Base-by-base conservation (phyloP, 2,888 invertebrate species). In the Gonocerus acuteangulatus region DNA sequence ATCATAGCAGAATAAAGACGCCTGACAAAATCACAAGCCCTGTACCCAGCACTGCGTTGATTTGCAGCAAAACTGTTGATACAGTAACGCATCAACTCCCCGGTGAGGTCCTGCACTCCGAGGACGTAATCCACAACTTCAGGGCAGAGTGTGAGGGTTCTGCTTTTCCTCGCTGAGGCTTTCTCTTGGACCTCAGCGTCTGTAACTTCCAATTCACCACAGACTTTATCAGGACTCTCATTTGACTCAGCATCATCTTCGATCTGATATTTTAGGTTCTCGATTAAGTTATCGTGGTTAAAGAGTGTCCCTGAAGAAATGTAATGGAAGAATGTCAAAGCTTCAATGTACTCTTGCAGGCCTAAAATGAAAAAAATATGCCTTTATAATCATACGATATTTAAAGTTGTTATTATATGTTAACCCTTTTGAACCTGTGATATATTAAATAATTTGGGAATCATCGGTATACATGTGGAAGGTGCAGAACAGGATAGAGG, bases 1-100 rank as follows among this genome's bases (percentile, higher is more conserved):
- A 27, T 9, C 27, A 82, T 84, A 3, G 83, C 82, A 48, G 79
- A 79, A 68, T 82, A 81, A 70, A 85, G 78, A 34, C 80, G 73
- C 69, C 85, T 82, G n/a, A 93, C 80, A 68, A 86, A 82, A 62
- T 80, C 80, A 70, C 89, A 88, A 1, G 83, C 81, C 59, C 81
- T 78, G 70, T 82, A 83, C 71, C 90, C 89, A 48, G 82, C 82
- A 2, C 81, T 79, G 13, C 83, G 80, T 66, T 90, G 85, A 0
- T 90, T 90, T 63, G 81, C 80, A 0, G 87, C 84, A 60, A 93
- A 79, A 68, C 86, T 85, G 71, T 87, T 89, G 6, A 95, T 89
- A 58, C 91, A 89, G 68, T 85, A 82, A 52, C 94, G 79, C 94
- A 95, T 95, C 45, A 94, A 73, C 73, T 95, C 95, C 0, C 94